A percentile compares a stretch with the other conserved stretches of the same genome.
phyloP scores from a whole-genome alignment of 2,797 vertebrate species.

The Karalla daura region DNA sequence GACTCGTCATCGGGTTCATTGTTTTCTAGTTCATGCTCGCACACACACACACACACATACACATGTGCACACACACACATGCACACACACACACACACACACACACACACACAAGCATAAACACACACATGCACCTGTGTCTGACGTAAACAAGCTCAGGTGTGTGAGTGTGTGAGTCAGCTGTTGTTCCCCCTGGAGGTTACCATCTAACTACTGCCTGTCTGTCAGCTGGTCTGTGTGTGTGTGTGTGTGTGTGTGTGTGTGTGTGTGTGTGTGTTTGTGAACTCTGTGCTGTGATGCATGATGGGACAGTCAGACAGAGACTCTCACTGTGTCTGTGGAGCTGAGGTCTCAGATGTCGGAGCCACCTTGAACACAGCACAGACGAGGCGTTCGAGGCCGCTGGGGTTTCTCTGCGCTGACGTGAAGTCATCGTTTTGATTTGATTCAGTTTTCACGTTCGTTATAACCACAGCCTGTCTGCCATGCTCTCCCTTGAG shows the following conservation, averaged over 20 bases:
- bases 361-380: background rate
- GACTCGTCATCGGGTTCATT: background rate
- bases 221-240: slow-evolving; percentile 2
- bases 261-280: background rate
- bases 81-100: slow-evolving; percentile 7
- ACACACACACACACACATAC: slow-evolving; percentile 19
- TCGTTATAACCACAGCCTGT: no score
- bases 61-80: background rate
- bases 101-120: background rate
- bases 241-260: slow-evolving; percentile 12
- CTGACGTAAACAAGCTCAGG: slow-evolving; percentile 42
- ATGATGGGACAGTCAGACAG: no score
- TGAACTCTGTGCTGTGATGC: no score
- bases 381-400: background rate
- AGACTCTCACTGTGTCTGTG: no score
- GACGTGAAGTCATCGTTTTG: no score
- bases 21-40: slow-evolving; percentile 18
- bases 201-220: slow-evolving; percentile 5
- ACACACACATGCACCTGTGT: slow-evolving; percentile 7
- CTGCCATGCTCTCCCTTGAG: no score
- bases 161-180: slow-evolving; percentile 39
- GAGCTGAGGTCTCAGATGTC: background rate
- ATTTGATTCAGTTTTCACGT: no score
- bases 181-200: slow-evolving; percentile 11
- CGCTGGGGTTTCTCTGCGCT: background rate